These are phyloP conservation scores for Pipa parva DNA, from an alignment of 2,113 vertebrate species.

Conservation along the genomic window DNA sequence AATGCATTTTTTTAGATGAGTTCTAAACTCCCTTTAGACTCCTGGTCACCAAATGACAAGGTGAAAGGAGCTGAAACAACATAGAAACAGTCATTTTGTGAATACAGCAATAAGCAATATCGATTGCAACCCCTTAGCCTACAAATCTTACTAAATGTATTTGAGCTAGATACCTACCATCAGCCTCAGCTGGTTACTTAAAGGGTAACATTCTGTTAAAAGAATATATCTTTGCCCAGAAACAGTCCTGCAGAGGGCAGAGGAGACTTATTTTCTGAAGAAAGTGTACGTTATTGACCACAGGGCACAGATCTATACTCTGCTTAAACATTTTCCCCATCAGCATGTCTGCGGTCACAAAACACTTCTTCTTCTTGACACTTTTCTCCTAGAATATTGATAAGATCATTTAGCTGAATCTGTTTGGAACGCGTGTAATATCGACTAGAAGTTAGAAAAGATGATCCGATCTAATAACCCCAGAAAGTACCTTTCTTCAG, in stretches of 20 bases:
- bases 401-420: conserved; percentile 73
- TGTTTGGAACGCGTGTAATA: conserved; percentile 64
- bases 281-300: conserved; percentile 62
- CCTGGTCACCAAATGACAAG: too few relatives aligned
- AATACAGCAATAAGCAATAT: too few relatives aligned
- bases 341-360: conserved; percentile 69
- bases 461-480: conserved; percentile 67
- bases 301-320: conserved; percentile 63
- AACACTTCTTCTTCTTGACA: conserved; percentile 78
- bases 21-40: too few relatives aligned
- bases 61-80: too few relatives aligned
- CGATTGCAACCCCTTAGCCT: too few relatives aligned
- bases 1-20: too few relatives aligned
- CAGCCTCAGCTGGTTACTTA: conserved; percentile 29
- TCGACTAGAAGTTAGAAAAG: conserved; percentile 67
- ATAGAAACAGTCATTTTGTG: too few relatives aligned
- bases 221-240: conserved; percentile 49
- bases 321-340: conserved; percentile 67
- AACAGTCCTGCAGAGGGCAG: conserved; percentile 76
- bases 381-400: conserved; percentile 65
- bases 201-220: conserved; percentile 39
- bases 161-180: too few relatives aligned
- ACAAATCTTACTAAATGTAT: too few relatives aligned
- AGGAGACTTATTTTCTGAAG: conserved; percentile 58
- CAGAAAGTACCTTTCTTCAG: conserved; percentile 45